Conservation (phyloP, 2,113 vertebrate genomes). For the Apteryx mantelli region DNA sequence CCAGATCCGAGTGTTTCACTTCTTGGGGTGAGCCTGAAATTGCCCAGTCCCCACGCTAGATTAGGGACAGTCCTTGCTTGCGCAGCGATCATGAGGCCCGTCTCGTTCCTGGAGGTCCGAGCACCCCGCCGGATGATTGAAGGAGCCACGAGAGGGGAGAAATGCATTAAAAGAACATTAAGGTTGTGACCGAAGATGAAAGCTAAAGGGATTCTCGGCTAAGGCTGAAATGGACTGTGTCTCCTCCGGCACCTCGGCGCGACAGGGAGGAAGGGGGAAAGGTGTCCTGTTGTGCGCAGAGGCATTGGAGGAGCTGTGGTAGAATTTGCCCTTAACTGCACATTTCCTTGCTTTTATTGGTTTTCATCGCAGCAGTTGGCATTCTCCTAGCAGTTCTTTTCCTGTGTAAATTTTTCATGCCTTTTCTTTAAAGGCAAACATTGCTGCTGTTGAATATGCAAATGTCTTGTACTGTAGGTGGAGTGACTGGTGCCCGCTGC, state of each 20-base stretch:
- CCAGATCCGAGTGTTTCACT: not conserved
- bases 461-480: not conserved
- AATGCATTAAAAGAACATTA: not conserved
- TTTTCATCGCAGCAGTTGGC: not conserved
- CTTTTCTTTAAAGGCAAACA: not conserved
- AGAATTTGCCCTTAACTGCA: not conserved
- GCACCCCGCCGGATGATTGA: rapidly evolving
- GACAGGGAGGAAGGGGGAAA: not conserved
- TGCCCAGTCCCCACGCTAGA: rapidly evolving
- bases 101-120: not conserved
- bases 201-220: not conserved
- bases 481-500: not conserved
- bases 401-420: not conserved
- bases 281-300: not conserved
- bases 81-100: not conserved
- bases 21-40: not conserved
- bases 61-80: not conserved
- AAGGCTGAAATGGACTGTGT: not conserved
- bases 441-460: not conserved
- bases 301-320: not conserved
- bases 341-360: not conserved
- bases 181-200: not conserved
- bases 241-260: rapidly evolving
- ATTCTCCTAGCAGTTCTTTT: not conserved
- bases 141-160: not conserved